Evolutionary conservation across 2,797 vertebrate genomes (phyloP).

Genomic region (Avahi laniger): DNA sequence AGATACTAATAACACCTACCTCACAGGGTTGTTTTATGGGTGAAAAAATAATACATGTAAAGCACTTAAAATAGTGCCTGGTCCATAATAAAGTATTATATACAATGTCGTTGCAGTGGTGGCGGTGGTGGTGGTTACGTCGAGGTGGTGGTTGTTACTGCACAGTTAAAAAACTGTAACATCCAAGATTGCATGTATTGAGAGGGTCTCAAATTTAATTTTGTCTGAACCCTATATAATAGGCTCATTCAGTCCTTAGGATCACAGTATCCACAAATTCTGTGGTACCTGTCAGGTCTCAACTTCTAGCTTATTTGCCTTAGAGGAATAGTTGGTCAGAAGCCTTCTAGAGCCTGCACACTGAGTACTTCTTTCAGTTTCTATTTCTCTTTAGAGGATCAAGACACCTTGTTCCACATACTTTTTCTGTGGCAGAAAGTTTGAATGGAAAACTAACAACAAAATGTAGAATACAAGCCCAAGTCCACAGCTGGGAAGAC

Average conservation of each 20-base stretch:
- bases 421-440: not conserved
- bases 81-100: too few relatives aligned
- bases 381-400: not conserved
- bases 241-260: not conserved
- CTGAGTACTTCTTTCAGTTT: not conserved
- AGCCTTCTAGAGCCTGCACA: not conserved
- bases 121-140: not conserved
- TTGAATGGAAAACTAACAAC: not conserved
- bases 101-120: too few relatives aligned
- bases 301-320: not conserved
- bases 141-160: not conserved
- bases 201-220: not conserved
- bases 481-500: not conserved
- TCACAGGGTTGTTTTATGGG: not conserved
- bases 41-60: not conserved
- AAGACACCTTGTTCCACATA: accelerated
- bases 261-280: not conserved
- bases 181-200: not conserved
- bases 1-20: not conserved
- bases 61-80: not conserved
- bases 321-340: not conserved
- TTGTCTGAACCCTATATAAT: not conserved
- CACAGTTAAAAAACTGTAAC: not conserved
- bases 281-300: not conserved
- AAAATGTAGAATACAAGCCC: not conserved